Percentiles rank a stretch among this genome's conserved stretches.
Conservation (phyloP, 2,797 vertebrate genomes). For the Gymnopithys bicolor region DNA sequence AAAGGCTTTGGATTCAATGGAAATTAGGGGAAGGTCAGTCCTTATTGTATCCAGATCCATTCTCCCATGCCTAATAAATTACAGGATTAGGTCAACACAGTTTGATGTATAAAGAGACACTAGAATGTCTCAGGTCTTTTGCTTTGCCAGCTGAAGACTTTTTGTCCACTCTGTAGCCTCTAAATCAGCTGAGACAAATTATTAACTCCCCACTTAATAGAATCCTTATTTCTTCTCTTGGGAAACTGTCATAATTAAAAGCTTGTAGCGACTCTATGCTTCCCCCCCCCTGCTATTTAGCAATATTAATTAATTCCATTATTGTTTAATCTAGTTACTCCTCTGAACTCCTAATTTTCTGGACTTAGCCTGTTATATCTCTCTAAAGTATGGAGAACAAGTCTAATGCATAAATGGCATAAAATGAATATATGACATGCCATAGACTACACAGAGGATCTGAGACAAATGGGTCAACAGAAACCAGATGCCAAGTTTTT, state of each 20-base stretch:
- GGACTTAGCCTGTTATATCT: neutral
- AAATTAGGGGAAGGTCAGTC: constrained; percentile 66
- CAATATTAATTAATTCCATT: neutral
- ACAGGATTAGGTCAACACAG: neutral
- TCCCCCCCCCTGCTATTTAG: neutral
- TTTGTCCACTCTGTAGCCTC: neutral
- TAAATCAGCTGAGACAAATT: neutral
- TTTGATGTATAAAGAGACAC: neutral
- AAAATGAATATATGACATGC: neutral
- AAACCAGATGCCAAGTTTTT: neutral
- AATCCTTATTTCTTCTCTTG: neutral
- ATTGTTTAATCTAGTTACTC: neutral
- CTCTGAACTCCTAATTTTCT: neutral
- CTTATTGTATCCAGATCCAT: constrained; percentile 64
- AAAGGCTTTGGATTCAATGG: constrained; percentile 67
- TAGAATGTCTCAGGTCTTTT: neutral
- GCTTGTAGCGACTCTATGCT: neutral
- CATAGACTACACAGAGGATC: neutral
- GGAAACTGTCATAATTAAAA: neutral
- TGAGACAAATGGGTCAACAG: neutral
- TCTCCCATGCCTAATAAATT: constrained; percentile 43
- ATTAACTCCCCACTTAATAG: neutral
- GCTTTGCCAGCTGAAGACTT: neutral
- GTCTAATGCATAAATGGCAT: neutral
- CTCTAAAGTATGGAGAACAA: neutral